Base-by-base conservation (phyloP, 2,888 invertebrate genomes). In the Drosophila falleni region DNA sequence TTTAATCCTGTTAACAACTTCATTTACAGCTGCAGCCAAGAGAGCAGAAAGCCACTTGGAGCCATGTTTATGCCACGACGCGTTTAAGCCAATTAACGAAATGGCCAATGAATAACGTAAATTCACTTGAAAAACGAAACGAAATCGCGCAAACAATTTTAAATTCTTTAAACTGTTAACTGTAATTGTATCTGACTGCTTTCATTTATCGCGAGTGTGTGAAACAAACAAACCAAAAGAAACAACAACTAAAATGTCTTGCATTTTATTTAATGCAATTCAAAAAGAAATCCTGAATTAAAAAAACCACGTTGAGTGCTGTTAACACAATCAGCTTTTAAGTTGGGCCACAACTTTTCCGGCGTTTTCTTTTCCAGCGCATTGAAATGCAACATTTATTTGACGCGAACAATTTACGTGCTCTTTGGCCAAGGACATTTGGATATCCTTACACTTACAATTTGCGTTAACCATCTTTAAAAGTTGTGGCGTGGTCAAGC, bases 291-390 rank as follows among this genome's bases (percentile, higher is more conserved):
- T 71, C 70, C 60, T 55, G 71, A 76, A 82, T 71, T 79, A 62
- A 69, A 61, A 61, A 29, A 58, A 54, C 50, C 26, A 15, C 69
- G 37, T 54, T 78, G 60, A 69, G 69, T 74, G 67, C 66, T 55
- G 68, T 73, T 59, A 61, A 63, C 59, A 59, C 74, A 59, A 67
- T 26, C 80, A 56, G 47, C 63, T 67, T 71, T 47, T 51, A 13
- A 31, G 42, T 41, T 59, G 46, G 67, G 70, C 70, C 68, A 74
- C 72, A 77, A 71, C 70, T 86, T 80, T 82, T 74, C 41, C 71
- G 55, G 41, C 42, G 35, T 74, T 81, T 47, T 70, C 54, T 69
- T 70, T 53, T 66, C 10, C 41, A 55, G 51, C 51, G 35, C 63
- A 51, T 58, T 65, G 60, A 71, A 67, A 78, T 75, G 68, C 68